These are phyloP conservation scores for Hyphantria cunea DNA, from an alignment of 1,140 invertebrate genomes.

Conservation along the genomic window DNA sequence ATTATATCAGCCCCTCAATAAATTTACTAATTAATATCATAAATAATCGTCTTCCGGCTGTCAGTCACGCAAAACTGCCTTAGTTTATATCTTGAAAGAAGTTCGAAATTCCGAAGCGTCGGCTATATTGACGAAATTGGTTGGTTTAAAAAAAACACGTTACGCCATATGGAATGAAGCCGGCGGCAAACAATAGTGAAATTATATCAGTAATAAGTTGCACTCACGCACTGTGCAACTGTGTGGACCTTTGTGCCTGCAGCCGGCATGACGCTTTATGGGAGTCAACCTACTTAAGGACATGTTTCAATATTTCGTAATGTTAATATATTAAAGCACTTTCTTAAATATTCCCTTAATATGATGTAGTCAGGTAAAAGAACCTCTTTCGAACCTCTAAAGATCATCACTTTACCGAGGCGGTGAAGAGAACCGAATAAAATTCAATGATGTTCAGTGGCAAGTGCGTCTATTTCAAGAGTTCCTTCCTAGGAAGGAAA, in stretches of 20 bases:
- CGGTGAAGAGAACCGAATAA: too few species aligned
- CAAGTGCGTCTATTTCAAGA: too few species aligned
- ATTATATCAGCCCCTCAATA: conserved; percentile 10
- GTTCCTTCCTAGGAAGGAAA: too few species aligned
- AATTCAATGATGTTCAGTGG: too few species aligned
- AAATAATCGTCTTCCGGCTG: conserved; percentile 56
- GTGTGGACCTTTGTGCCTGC: conserved; percentile 54
- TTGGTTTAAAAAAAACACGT: conserved; percentile 61
- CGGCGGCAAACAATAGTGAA: conserved; percentile 74
- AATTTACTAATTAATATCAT: conserved; percentile 47
- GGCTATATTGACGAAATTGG: conserved; percentile 67
- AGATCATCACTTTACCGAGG: too few species aligned
- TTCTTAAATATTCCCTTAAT: too few species aligned
- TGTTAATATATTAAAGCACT: background rate
- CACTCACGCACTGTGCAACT: conserved; percentile 73
- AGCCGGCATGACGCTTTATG: conserved; percentile 29
- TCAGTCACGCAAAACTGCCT: conserved; percentile 58
- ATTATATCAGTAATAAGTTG: conserved; percentile 77
- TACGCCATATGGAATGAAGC: conserved; percentile 75
- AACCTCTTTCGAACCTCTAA: too few species aligned
- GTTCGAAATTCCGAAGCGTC: conserved; percentile 29
- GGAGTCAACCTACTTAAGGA: conserved; percentile 7
- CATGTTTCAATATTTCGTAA: conserved; percentile 1
- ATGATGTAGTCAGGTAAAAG: too few species aligned
- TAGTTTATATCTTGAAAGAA: conserved; percentile 53